Conservation (phyloP, 2,888 invertebrate genomes). For the Cosmia pyralina region DNA sequence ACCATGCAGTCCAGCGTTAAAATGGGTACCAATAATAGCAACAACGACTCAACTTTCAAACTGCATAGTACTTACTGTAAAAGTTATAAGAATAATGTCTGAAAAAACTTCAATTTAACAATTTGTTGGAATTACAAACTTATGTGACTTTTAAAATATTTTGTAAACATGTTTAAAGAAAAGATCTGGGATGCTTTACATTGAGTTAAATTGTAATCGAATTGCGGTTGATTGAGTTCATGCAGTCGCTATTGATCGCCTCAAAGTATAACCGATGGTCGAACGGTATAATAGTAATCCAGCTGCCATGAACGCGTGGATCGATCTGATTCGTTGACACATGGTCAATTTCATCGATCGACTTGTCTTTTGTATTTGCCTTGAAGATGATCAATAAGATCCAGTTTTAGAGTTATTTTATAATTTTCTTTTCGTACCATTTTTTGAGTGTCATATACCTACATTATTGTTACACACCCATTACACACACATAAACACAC, state of each 20-base stretch:
- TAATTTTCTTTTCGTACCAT: no score
- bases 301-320: neutral
- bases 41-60: constrained; percentile 17
- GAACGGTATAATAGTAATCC: neutral
- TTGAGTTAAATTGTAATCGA: neutral
- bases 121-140: constrained; percentile 9
- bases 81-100: constrained; percentile 3
- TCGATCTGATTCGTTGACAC: neutral
- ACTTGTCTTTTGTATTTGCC: neutral
- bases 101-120: constrained; percentile 20
- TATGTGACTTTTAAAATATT: constrained; percentile 11
- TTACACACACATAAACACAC: no score
- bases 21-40: constrained; percentile 41
- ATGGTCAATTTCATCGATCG: neutral
- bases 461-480: no score
- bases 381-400: neutral
- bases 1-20: constrained; percentile 21
- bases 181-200: neutral
- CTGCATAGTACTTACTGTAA: constrained; percentile 5
- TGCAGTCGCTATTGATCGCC: neutral
- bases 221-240: neutral
- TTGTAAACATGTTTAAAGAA: neutral
- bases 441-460: no score
- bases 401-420: no score
- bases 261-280: neutral